These are phyloP conservation scores for Tillus elongatus DNA, from an alignment of 2,888 invertebrate species.

Conservation along the genomic window DNA sequence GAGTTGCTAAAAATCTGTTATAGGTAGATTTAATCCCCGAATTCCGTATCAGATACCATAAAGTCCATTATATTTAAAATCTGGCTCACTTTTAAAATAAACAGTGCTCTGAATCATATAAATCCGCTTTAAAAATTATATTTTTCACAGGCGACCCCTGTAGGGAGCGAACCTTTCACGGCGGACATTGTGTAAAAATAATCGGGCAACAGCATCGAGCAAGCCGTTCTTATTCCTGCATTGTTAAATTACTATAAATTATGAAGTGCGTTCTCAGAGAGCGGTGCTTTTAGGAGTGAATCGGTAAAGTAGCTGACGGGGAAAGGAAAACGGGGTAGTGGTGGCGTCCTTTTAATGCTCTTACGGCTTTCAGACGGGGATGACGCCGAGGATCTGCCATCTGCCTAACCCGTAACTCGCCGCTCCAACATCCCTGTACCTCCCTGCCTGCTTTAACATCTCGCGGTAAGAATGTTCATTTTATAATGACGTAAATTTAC, in stretches of 20 bases:
- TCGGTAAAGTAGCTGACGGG: slow-evolving; percentile 28
- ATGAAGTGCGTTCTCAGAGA: slow-evolving; percentile 29
- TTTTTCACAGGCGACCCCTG: slow-evolving; percentile 21
- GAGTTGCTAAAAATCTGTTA: too few species aligned
- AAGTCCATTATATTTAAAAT: slow-evolving; percentile 6
- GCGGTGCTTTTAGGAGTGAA: slow-evolving; percentile 33
- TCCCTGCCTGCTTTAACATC: too few species aligned
- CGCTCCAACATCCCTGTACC: too few species aligned
- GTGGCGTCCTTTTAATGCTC: slow-evolving; percentile 31
- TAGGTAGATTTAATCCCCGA: too few species aligned
- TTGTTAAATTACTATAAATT: slow-evolving; percentile 37
- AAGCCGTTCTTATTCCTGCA: slow-evolving; percentile 26
- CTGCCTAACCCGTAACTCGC: too few species aligned
- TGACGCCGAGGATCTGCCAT: too few species aligned
- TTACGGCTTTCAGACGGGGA: slow-evolving; percentile 25
- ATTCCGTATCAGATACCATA: too few species aligned
- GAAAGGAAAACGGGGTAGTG: slow-evolving; percentile 23
- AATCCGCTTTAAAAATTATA: slow-evolving; percentile 25
- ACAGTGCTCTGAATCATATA: slow-evolving; percentile 28
- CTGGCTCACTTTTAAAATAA: slow-evolving; percentile 24
- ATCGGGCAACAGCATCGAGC: slow-evolving; percentile 16
- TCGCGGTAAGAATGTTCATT: too few species aligned
- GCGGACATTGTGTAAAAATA: slow-evolving; percentile 23
- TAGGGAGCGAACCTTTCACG: slow-evolving; percentile 11
- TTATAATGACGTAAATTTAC: too few species aligned